Percentiles rank a stretch among this genome's conserved stretches.
Evolutionary conservation across 2,113 vertebrate species (phyloP).

Genomic region (Cariama cristata): DNA sequence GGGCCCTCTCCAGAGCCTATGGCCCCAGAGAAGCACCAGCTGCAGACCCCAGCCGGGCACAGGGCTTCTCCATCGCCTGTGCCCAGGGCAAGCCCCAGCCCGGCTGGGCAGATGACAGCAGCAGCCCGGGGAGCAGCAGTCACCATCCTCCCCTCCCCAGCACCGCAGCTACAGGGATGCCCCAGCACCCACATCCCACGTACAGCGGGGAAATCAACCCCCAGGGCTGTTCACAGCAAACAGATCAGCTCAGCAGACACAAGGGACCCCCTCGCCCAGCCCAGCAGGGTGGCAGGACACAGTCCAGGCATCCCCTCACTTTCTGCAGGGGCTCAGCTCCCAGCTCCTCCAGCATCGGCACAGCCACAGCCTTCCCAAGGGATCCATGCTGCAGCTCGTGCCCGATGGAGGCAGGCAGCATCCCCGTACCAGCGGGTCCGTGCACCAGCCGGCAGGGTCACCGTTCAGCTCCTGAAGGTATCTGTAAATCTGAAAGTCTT

Average conservation of each 20-base stretch:
- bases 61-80: fast-evolving
- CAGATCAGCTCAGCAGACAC: fast-evolving
- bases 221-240: fast-evolving
- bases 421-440: fast-evolving
- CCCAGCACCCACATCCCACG: fast-evolving
- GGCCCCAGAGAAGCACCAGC: not conserved
- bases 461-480: not conserved
- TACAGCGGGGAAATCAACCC: fast-evolving
- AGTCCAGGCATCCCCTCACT: not conserved
- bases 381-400: fast-evolving
- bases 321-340: not conserved
- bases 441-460: fast-evolving
- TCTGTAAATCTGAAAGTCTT: not conserved
- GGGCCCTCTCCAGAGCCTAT: not conserved
- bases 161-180: fast-evolving
- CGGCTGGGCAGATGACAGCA: fast-evolving
- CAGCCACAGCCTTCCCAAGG: not conserved
- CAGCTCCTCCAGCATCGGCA: not conserved
- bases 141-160: not conserved
- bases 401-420: not conserved
- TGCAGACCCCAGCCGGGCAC: not conserved
- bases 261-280: not conserved
- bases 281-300: not conserved
- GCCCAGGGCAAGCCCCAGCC: not conserved
- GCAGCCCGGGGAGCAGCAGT: not conserved